These are phyloP conservation scores for Dryadula phaetusa DNA, from an alignment of 2,888 invertebrate species.

Conservation along the genomic window DNA sequence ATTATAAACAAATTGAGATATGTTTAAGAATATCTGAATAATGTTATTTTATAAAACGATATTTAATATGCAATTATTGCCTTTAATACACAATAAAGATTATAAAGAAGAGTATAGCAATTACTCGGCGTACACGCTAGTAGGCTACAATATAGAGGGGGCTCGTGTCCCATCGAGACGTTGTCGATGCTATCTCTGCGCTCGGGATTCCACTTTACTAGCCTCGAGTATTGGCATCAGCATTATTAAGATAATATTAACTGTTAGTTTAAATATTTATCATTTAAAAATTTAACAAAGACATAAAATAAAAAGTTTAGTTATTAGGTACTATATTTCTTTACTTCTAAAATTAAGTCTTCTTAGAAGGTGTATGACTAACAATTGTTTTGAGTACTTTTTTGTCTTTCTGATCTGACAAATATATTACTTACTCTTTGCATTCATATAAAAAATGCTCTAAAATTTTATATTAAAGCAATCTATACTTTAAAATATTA, in stretches of 20 bases:
- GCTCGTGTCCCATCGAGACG: slow-evolving; percentile 60
- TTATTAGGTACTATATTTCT: too few species aligned
- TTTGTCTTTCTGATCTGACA: too few species aligned
- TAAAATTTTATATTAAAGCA: background rate
- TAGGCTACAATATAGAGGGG: slow-evolving; percentile 53
- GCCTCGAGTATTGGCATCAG: slow-evolving; percentile 51
- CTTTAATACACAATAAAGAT: background rate
- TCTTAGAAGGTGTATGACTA: too few species aligned
- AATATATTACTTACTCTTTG: too few species aligned
- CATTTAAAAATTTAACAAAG: background rate
- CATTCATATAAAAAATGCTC: background rate
- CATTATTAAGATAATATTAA: slow-evolving; percentile 1
- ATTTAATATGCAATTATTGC: background rate
- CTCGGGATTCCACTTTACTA: slow-evolving; percentile 64
- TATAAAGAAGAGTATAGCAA: slow-evolving; percentile 45
- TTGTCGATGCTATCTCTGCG: slow-evolving; percentile 72
- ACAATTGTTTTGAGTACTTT: too few species aligned
- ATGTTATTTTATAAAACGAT: too few species aligned
- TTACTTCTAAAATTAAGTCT: too few species aligned
- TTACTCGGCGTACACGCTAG: slow-evolving; percentile 56
- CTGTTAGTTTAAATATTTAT: slow-evolving; percentile 1
- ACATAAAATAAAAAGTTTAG: too few species aligned
- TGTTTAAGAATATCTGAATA: too few species aligned
- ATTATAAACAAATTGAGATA: too few species aligned
- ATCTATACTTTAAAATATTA: background rate